Conservation (phyloP, 1,140 invertebrate genomes). For the Leptopilina boulardi region DNA sequence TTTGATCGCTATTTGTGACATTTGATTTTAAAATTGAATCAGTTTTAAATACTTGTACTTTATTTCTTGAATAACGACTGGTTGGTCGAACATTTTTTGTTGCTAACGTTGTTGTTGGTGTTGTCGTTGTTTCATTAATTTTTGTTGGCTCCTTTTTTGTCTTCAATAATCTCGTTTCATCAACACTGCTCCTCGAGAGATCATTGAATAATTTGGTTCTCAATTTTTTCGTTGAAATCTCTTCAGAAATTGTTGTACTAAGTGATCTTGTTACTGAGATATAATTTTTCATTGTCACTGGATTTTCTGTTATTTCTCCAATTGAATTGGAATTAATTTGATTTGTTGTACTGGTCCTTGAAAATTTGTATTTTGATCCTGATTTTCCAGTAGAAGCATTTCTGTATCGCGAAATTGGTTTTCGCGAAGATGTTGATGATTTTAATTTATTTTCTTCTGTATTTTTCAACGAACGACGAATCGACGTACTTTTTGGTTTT, state of each 20-base stretch:
- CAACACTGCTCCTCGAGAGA: background rate
- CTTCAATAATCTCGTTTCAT: background rate
- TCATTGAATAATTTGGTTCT: background rate
- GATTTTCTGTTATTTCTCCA: background rate
- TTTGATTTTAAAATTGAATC: background rate
- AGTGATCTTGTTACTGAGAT: background rate
- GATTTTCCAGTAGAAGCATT: background rate
- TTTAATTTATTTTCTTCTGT: background rate
- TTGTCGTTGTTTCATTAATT: conserved; percentile 40
- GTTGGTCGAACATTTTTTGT: conserved; percentile 38
- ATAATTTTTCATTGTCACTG: conserved; percentile 1
- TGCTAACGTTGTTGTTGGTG: too few relatives aligned
- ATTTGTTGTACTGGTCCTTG: background rate
- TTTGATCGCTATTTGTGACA: conserved; percentile 43
- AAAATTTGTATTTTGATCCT: background rate
- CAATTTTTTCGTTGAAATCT: background rate
- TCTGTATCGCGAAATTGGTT: background rate
- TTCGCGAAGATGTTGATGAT: background rate
- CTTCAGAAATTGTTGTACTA: background rate
- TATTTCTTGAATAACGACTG: conserved; percentile 54
- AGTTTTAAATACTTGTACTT: conserved; percentile 44
- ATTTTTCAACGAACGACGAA: background rate
- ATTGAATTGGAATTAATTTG: background rate
- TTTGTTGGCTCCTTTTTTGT: conserved; percentile 5
- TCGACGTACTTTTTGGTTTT: background rate